A percentile compares a stretch with the other conserved stretches of the same genome.
Evolutionary conservation across 2,797 vertebrate genomes (phyloP).

Genomic region (Hoplostethus atlanticus): DNA sequence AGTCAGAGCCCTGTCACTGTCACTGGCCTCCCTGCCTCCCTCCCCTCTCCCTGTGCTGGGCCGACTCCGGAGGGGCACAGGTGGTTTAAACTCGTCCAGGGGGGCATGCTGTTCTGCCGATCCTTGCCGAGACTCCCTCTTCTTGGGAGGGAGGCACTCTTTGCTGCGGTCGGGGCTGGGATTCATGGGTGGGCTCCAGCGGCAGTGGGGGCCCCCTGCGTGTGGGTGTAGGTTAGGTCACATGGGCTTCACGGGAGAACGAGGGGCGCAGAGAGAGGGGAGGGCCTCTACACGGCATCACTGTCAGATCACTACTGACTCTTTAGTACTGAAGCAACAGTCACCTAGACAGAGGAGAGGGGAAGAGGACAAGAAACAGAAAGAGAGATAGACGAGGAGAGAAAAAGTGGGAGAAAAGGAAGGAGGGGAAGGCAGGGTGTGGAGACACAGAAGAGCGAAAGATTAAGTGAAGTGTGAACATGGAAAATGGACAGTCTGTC

Average conservation of each 20-base stretch:
- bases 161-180: constrained; percentile 86
- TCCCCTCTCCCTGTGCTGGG: constrained; percentile 72
- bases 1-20: constrained; percentile 65
- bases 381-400: constrained; percentile 11
- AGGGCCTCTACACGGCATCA: constrained; percentile 83
- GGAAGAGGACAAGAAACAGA: constrained; percentile 1
- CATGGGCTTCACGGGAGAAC: constrained; percentile 87
- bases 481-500: constrained; percentile 38
- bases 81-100: constrained; percentile 86
- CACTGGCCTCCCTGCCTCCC: constrained; percentile 71
- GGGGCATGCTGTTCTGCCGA: constrained; percentile 77
- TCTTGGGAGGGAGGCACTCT: constrained; percentile 89
- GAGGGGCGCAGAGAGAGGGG: constrained; percentile 78
- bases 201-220: constrained; percentile 78
- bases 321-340: constrained; percentile 57
- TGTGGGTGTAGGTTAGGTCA: constrained; percentile 84
- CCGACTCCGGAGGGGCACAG: constrained; percentile 80
- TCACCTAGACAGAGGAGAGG: constrained; percentile 69
- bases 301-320: constrained; percentile 74
- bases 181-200: constrained; percentile 88
- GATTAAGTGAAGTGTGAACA: constrained; percentile 26
- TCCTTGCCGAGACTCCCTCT: constrained; percentile 87
- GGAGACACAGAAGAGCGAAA: constrained; percentile 10
- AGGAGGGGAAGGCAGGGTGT: background rate
- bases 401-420: background rate